These are phyloP conservation scores for Cnemophilus loriae DNA, from an alignment of 2,113 vertebrate genomes.

Conservation along the genomic window DNA sequence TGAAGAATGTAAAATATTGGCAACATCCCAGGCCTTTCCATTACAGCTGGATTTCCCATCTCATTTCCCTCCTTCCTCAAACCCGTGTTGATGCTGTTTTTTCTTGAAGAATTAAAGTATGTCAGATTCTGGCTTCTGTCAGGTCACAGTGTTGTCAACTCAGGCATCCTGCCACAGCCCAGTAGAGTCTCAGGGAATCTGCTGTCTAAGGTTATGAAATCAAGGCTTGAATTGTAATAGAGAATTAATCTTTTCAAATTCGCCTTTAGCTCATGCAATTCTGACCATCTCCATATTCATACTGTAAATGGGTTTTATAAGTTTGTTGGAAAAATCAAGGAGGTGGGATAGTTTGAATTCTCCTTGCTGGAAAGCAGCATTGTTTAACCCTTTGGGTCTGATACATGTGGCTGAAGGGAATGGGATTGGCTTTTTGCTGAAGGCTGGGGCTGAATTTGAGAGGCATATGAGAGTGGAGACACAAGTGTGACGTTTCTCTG, in stretches of 20 bases:
- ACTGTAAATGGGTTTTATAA: constrained; percentile 34
- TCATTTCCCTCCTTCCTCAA: background rate
- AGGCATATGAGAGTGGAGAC: accelerated
- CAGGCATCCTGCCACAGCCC: background rate
- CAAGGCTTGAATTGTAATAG: background rate
- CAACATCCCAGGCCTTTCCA: background rate
- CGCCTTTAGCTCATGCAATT: background rate
- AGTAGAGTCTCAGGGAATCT: background rate
- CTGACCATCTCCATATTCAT: background rate
- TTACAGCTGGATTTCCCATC: background rate
- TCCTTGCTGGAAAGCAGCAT: background rate
- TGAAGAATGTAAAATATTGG: background rate
- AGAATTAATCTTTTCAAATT: constrained; percentile 32
- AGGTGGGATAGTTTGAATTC: background rate
- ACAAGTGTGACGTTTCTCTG: background rate
- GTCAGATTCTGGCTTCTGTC: background rate
- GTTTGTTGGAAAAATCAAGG: constrained; percentile 11
- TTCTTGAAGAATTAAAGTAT: background rate
- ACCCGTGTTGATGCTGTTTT: background rate
- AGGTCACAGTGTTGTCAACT: background rate
- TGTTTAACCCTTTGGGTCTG: background rate
- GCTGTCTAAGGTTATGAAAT: background rate
- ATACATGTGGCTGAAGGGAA: background rate
- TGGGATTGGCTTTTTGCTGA: background rate
- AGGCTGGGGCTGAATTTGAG: background rate